Base-by-base conservation (phyloP, 1,140 invertebrate species). In the Apis florea region DNA sequence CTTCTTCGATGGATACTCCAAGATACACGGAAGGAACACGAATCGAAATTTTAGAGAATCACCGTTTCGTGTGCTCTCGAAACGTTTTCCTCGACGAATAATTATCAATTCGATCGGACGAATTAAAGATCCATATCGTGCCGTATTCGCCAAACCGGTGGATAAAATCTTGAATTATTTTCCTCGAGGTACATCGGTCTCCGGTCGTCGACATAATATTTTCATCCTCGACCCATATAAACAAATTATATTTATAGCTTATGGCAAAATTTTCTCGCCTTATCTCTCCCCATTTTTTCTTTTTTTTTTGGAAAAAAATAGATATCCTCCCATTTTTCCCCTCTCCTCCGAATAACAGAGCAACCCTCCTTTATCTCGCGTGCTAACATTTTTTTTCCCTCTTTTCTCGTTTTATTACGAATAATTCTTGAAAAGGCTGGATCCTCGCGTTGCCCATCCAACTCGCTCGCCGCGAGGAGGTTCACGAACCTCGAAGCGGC, bases 401-500 rank as follows among this genome's bases (percentile, higher is more conserved):
- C 4, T 40, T 40, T 40, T 6, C 0, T 6, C n/a, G n/a, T 40
- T 40, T 40, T 40, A 12, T 21, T 10, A 61, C 24, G 59, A 12
- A 17, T 61, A 61, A 40, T 5, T 40, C 31, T 40, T 40, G 0
- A 6, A 61, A 61, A 61, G 59, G 59, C 59, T 61, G 24, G 13
- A 75, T 51, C 59, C 6, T 26, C 24, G 49, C 63, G 58, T 64
- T n/a, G n/a, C n/a, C 40, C n/a, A 47, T 56, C 76, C n/a, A n/a
- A n/a, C n/a, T n/a, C 75, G 17, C 59, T 68, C 68, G 70, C 67
- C 5, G 75, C 68, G 59, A 49, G 61, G 49, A 72, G 85, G 85
- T 81, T 86, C 83, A 76, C 73, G 83, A 86, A 86, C 85, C 81
- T 82, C 83, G 73, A 86, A 84, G 74, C 74, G 82, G 85, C 81